Evolutionary conservation across 2,797 vertebrate species (phyloP), one percentile per base, ranked within the genome.

Genomic region (Sebastes hopkinsi): DNA sequence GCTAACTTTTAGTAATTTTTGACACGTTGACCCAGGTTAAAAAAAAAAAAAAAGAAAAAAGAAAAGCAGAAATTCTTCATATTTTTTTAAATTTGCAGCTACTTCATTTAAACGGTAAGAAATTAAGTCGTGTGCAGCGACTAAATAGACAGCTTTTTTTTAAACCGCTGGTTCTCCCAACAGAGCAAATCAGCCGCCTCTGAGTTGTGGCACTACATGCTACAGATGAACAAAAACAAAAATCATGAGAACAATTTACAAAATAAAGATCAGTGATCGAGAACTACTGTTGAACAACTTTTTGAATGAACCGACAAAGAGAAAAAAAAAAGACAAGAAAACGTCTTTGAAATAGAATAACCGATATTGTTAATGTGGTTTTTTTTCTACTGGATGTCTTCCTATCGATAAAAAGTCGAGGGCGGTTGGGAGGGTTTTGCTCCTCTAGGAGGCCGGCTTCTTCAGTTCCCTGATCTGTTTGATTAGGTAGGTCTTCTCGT

Each of bases 381-480:
- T 89, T 90, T 83, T 77, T 36, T 84, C 84, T 84, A 81, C 82
- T 76, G 79, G 84, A 86, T 68, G 80, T 89, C 73, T 88, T 92
- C 87, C 84, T 93, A 90, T 87, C 60, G 77, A 89, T 94, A 95
- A 90, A 95, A 95, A 94, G 92, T 89, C 55, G 86, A 46, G 42
- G 7, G 60, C 76, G 85, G 77, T 13, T 7, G 0, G 30, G 4
- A 14, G 58, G 20, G 65, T 0, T 36, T 36, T 10, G 77, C 84
- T 90, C 23, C 79, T 92, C 87, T 97, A 98, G 6, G 97, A 97
- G 2, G 96, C 93, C 0, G 97, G 93, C 79, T 97, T 99, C 94
- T 98, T 99, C 94, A 99, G 96, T 95, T 99, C 98, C 88, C 97
- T 94, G 93, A 99, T 99, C 94, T 99, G 98, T 96, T 98, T 99